Evolutionary conservation across 2,888 invertebrate genomes (phyloP).

Genomic region (Willowsia nigromaculata): DNA sequence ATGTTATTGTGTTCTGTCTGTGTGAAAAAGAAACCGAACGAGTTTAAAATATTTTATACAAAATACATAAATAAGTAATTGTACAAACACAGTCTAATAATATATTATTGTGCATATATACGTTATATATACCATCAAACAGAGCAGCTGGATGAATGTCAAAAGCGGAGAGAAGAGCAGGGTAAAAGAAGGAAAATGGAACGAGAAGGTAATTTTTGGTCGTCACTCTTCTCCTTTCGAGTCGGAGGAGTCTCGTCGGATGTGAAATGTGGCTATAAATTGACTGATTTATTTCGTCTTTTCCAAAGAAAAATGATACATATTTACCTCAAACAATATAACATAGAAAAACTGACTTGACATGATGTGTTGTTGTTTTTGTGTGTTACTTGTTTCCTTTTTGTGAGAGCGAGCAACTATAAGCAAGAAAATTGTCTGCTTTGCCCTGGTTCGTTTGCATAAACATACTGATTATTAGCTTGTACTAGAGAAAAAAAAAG

Average conservation of each 20-base stretch:
- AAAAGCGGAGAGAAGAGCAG: neutral
- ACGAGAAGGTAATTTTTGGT: constrained; percentile 35
- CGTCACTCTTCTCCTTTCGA: constrained; percentile 46
- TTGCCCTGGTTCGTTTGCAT: constrained; percentile 48
- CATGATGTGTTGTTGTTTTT: constrained; percentile 42
- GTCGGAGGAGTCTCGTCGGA: constrained; percentile 62
- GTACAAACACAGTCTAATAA: neutral
- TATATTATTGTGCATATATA: neutral
- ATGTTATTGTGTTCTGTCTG: neutral
- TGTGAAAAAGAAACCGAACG: constrained; percentile 12
- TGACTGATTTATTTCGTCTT: constrained; percentile 72
- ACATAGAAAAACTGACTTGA: constrained; percentile 40
- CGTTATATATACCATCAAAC: neutral
- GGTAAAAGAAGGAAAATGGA: neutral
- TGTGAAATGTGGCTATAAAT: constrained; percentile 74
- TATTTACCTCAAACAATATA: constrained; percentile 67
- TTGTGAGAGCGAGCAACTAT: neutral
- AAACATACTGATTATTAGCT: constrained; percentile 64
- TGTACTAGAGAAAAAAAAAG: neutral
- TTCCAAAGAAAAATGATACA: constrained; percentile 70
- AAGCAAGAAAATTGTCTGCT: neutral
- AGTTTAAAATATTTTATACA: constrained; percentile 45
- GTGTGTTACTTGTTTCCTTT: constrained; percentile 46
- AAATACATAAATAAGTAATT: neutral
- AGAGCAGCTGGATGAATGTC: constrained; percentile 49